Percentiles rank a stretch among this genome's conserved stretches.
These are phyloP conservation scores for Semibalanus balanoides DNA, from an alignment of 1,140 invertebrate species.

Conservation along the genomic window DNA sequence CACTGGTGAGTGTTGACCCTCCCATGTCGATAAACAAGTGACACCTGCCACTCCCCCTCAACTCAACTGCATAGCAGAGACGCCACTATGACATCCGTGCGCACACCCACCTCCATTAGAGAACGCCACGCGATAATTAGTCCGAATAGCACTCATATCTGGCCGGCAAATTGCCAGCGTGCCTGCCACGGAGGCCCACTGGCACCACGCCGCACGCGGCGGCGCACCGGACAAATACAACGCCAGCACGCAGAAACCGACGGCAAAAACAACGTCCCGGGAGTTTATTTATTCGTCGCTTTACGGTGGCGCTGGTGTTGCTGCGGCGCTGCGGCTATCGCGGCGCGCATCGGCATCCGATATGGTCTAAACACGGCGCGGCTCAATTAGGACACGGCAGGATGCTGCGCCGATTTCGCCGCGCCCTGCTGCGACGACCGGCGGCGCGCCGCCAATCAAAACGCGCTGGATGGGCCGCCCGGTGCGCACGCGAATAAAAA, in stretches of 20 bases:
- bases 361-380: background rate
- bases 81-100: too few species aligned
- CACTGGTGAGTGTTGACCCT: too few species aligned
- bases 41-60: too few species aligned
- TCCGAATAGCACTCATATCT: too few species aligned
- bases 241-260: background rate
- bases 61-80: too few species aligned
- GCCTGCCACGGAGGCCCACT: too few species aligned
- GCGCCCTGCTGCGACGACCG: background rate
- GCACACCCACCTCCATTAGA: background rate
- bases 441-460: background rate
- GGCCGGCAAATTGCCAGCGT: too few species aligned
- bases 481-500: background rate
- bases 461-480: background rate
- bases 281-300: background rate
- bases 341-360: background rate
- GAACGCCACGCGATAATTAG: background rate
- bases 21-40: too few species aligned
- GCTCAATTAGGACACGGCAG: background rate
- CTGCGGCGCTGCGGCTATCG: background rate
- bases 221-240: too few species aligned
- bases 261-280: background rate
- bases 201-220: too few species aligned
- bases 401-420: background rate
- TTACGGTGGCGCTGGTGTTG: background rate